These are phyloP conservation scores for Chionis minor DNA, from an alignment of 2,113 vertebrate species.

Conservation along the genomic window DNA sequence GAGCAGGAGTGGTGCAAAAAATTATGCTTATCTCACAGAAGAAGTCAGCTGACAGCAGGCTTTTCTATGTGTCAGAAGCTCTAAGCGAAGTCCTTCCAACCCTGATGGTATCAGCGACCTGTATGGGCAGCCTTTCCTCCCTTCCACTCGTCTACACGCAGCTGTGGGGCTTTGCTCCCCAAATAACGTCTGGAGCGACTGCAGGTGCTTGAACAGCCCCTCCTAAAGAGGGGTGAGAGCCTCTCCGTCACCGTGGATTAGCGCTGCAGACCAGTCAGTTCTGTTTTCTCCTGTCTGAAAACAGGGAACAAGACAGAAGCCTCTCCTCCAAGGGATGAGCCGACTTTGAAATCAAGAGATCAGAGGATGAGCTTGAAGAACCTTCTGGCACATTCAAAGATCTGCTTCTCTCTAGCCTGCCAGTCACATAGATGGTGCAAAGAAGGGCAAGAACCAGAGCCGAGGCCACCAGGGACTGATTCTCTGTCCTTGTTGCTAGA, in stretches of 20 bases:
- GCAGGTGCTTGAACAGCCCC: background rate
- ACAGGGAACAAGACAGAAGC: background rate
- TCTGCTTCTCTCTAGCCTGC: background rate
- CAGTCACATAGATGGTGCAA: background rate
- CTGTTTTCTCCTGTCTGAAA: background rate
- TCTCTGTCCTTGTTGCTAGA: background rate
- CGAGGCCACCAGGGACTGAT: background rate
- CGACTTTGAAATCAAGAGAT: background rate
- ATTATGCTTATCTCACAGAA: background rate
- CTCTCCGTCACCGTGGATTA: accelerated
- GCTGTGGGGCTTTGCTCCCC: background rate
- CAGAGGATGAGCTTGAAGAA: background rate
- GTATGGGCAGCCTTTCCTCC: background rate
- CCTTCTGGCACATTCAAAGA: background rate
- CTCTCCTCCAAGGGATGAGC: background rate
- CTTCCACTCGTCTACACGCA: background rate
- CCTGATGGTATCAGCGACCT: background rate
- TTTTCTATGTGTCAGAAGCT: background rate
- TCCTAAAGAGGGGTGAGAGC: background rate
- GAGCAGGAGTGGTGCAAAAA: background rate
- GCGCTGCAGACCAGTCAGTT: background rate
- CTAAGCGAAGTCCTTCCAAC: background rate
- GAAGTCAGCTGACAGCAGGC: background rate
- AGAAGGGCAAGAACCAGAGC: background rate
- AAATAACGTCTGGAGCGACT: background rate